Conservation (phyloP, 2,113 vertebrate species). For the Dasyprocta punctata region DNA sequence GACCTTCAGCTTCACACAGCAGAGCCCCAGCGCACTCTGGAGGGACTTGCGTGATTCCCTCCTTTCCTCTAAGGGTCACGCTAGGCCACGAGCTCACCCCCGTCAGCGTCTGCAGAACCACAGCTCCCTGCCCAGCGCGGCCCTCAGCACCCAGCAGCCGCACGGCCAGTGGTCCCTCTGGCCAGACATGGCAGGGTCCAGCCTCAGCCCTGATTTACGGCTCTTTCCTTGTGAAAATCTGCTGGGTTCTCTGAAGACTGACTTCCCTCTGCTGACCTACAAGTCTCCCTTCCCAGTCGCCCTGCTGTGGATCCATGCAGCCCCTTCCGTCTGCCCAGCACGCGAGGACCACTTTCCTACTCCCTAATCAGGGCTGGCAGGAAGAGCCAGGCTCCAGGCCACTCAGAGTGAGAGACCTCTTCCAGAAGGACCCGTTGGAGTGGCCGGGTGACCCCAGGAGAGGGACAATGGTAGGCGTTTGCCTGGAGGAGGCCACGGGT, state of each 20-base stretch:
- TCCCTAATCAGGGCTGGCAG: background rate
- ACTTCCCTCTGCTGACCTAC: background rate
- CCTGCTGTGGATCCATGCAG: background rate
- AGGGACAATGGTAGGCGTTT: rapidly evolving
- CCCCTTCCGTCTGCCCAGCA: background rate
- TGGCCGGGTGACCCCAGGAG: background rate
- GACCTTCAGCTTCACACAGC: background rate
- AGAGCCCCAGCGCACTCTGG: too few relatives aligned
- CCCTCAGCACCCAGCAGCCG: rapidly evolving
- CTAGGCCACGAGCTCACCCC: background rate
- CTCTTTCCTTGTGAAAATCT: background rate
- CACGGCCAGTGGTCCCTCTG: background rate
- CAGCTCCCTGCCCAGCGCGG: rapidly evolving
- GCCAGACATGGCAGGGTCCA: background rate
- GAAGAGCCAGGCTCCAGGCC: rapidly evolving
- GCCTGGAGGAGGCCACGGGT: background rate
- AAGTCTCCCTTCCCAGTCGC: background rate
- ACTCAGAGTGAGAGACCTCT: background rate
- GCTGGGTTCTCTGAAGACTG: background rate
- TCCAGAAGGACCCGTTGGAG: background rate
- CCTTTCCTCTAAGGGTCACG: background rate
- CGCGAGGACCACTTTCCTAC: background rate
- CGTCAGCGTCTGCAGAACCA: background rate
- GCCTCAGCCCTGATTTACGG: slow-evolving; percentile 20
- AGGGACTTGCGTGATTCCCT: rapidly evolving